These are phyloP conservation scores for Brachionus paranguensis DNA, from an alignment of 1,140 invertebrate genomes.

Conservation along the genomic window DNA sequence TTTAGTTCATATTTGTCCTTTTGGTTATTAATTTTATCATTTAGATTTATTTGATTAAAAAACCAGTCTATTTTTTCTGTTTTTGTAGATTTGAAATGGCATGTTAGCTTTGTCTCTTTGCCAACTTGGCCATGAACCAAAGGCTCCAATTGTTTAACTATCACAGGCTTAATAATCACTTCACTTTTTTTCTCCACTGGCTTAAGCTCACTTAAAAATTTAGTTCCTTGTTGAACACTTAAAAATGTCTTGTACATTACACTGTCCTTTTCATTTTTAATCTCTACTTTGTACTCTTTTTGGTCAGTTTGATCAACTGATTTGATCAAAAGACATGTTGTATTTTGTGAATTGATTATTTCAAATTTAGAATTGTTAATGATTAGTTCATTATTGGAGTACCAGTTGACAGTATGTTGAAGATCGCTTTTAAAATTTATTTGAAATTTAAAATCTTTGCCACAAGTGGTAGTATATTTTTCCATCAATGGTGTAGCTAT, in stretches of 20 bases:
- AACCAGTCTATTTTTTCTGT: slow-evolving; percentile 19
- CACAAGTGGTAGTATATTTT: not conserved
- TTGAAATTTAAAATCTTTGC: slow-evolving; percentile 6
- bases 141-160: not conserved
- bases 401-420: not conserved
- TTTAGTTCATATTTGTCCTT: slow-evolving; percentile 16
- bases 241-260: not conserved
- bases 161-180: not conserved
- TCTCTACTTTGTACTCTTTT: slow-evolving; percentile 1
- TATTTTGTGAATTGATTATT: not conserved
- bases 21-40: slow-evolving; percentile 3
- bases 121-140: not conserved
- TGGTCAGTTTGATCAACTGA: not conserved
- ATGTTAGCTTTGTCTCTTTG: not conserved
- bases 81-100: not conserved
- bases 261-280: slow-evolving; percentile 13
- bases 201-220: slow-evolving; percentile 2
- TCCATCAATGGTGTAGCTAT: not conserved
- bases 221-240: not conserved
- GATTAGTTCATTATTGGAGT: not conserved
- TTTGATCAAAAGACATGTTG: not conserved
- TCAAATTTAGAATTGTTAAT: not conserved
- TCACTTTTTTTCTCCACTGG: slow-evolving; percentile 17
- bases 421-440: not conserved
- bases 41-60: slow-evolving; percentile 30